Evolutionary conservation across 2,888 invertebrate species (phyloP), one percentile per base, ranked within the genome.

Genomic region (Papilio gigon): DNA sequence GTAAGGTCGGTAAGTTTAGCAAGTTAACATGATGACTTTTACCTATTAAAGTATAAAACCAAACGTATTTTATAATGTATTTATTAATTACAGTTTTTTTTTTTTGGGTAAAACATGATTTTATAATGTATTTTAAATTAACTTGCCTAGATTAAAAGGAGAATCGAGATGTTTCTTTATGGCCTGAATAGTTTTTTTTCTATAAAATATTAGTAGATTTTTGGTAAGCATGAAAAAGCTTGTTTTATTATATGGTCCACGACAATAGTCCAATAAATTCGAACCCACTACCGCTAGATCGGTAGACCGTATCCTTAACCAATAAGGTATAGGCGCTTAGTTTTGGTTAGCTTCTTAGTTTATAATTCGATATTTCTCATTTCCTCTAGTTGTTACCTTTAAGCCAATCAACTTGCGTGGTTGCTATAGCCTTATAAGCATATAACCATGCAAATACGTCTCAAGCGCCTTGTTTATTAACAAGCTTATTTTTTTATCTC

Each of bases 401-500:
- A 12, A 22, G 3, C 6, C n/a, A 50, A 27, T 14, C 30, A 56
- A 17, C 30, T n/a, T 17, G 22, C n/a, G 30, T 17, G n/a, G n/a
- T 56, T 9, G 1, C 4, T 30, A 9, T n/a, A 30, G 9, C 30
- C 53, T 30, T 56, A 56, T 56, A 56, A 17, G 30, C 27, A 30
- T 30, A 56, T 56, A 30, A 30, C n/a, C 9, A 56, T 56, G 53
- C 17, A 30, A 30, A 14, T 9, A 27, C 27, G 53, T 9, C 30
- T 56, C 30, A 27, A 27, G 30, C 30, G 53, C 4, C 53, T 17
- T 17, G 53, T 56, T 27, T 53, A n/a, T 53, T 27, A 53, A 25
- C 53, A 8, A 53, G 25, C 22, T 50, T 17, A 42, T 27, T 56
- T 50, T 42, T 56, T 56, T 56, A 56, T 56, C 53, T 30, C 14